phyloP scores from a whole-genome alignment of 1,140 invertebrate species.

The Drosophila suzukii region DNA sequence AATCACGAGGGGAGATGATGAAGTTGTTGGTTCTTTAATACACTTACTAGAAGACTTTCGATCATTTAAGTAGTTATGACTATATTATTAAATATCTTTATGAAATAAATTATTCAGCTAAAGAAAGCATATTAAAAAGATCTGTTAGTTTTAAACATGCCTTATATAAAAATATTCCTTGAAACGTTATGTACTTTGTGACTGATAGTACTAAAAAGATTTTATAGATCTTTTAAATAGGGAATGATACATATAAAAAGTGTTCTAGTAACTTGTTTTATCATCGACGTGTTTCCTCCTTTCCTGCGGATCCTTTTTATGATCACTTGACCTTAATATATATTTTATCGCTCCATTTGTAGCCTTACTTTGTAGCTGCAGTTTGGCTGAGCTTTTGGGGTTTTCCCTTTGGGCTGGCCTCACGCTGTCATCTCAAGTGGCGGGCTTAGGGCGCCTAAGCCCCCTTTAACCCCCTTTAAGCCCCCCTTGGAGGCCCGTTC shows the following conservation, averaged over 20 bases:
- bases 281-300: too few relatives aligned
- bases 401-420: background rate
- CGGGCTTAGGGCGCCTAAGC: conserved; percentile 13
- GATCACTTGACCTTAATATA: background rate
- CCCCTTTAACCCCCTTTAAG: background rate
- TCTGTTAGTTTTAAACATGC: too few relatives aligned
- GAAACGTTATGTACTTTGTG: too few relatives aligned
- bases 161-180: too few relatives aligned
- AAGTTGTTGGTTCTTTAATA: background rate
- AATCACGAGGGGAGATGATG: background rate
- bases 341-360: background rate
- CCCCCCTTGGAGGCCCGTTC: background rate
- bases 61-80: too few relatives aligned
- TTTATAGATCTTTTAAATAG: too few relatives aligned
- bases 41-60: too few relatives aligned
- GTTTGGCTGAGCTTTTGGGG: background rate
- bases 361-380: background rate
- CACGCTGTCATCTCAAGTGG: conserved; percentile 34
- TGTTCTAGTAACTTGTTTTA: too few relatives aligned
- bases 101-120: too few relatives aligned
- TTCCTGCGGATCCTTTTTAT: background rate
- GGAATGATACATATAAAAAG: background rate
- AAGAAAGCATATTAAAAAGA: too few relatives aligned
- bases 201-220: too few relatives aligned
- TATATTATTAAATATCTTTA: too few relatives aligned